phyloP scores from a whole-genome alignment of 2,888 invertebrate species.

The Xestia rhomboidea region DNA sequence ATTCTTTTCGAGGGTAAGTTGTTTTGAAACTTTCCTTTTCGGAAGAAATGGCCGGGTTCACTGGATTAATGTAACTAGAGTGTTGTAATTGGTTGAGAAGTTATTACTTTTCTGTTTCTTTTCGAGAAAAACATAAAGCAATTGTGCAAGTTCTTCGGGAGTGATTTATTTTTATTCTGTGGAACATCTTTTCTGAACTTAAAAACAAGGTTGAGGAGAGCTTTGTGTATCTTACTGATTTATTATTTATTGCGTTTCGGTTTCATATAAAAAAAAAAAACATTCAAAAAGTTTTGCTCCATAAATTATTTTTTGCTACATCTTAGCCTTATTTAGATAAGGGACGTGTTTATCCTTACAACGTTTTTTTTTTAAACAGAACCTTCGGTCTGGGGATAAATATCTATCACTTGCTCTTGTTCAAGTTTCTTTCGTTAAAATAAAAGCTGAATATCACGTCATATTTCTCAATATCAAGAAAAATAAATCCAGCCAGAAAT shows the following conservation, averaged over 20 bases:
- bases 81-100: slow-evolving; percentile 87
- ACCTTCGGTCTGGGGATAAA: slow-evolving; percentile 14
- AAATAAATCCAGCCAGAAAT: slow-evolving; percentile 38
- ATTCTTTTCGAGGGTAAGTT: slow-evolving; percentile 82
- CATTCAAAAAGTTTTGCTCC: slow-evolving; percentile 70
- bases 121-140: slow-evolving; percentile 85
- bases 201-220: slow-evolving; percentile 79
- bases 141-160: slow-evolving; percentile 81
- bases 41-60: slow-evolving; percentile 79
- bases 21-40: slow-evolving; percentile 86
- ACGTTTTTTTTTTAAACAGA: slow-evolving; percentile 43
- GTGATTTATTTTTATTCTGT: slow-evolving; percentile 84
- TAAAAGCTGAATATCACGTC: slow-evolving; percentile 20
- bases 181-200: slow-evolving; percentile 80
- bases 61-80: slow-evolving; percentile 86
- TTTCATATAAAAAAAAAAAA: slow-evolving; percentile 75
- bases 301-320: slow-evolving; percentile 68
- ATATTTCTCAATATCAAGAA: slow-evolving; percentile 45
- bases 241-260: slow-evolving; percentile 78
- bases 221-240: slow-evolving; percentile 78
- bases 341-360: slow-evolving; percentile 42
- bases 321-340: slow-evolving; percentile 41
- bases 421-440: slow-evolving; percentile 7
- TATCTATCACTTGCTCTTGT: slow-evolving; percentile 22
- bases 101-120: slow-evolving; percentile 85